Evolutionary conservation across 35 echinoderm and acorn worm genomes (phyloP), one percentile per base, ranked within the genome.

Genomic region (Lytechinus variegatus): DNA sequence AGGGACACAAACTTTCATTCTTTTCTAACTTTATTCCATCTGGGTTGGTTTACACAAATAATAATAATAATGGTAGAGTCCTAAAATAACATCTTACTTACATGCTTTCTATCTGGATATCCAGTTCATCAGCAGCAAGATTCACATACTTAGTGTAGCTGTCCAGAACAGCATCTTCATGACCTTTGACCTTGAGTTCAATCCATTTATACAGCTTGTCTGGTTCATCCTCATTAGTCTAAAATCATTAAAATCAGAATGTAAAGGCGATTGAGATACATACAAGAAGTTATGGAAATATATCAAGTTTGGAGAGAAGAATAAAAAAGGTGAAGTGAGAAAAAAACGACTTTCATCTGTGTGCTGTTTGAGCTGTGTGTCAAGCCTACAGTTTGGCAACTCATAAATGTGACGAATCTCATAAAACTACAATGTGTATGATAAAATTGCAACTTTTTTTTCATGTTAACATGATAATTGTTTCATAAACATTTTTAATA

Each of bases 111-210:
- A 97, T 27, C 53, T 91, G 94, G 9, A 99, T 92, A 56, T 95
- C 97, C 14, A 99, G 93, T 60, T 99, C 98, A 87, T 61, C 91
- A 21, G 98, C 97, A 95, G 98, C 98, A 86, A 96, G 96, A 71
- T 94, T 86, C 54, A 99, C 97, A 96, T 98, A 99, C 16, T 27
- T 95, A 54, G 95, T 13, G 87, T 99, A 99, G 92, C 98, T 99
- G 9, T 99, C 96, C 5, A 99, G 96, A 52, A 99, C 97, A 29
- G 97, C 87, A 91, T 97, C 95, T 61, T 99, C 98, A 91, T 99
- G 98, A 95, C 98, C 97, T 97, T 99, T 99, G 55, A 97, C 92
- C 86, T 95, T 97, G 27, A 99, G 60, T 53, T 97, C 96, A 86
- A 99, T 97, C 87, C 94, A 97, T 94, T 99, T 99, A 92, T 96